Conservation (phyloP, 2,888 invertebrate genomes). For the Adelphocoris suturalis region DNA sequence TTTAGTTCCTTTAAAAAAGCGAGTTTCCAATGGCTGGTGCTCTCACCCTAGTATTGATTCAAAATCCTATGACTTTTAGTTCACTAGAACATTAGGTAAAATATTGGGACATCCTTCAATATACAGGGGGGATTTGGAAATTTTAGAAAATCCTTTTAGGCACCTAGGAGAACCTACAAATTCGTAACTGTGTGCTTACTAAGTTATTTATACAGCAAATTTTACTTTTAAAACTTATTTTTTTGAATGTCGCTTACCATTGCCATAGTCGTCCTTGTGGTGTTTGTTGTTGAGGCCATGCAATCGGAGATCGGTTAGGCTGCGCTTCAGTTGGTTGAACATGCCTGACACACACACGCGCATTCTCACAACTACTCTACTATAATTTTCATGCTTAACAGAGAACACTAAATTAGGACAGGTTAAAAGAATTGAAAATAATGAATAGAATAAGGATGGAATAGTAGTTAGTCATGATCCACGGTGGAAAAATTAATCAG, state of each 20-base stretch:
- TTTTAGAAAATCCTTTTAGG: no score
- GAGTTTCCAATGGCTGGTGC: no score
- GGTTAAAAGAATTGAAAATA: conserved; percentile 34
- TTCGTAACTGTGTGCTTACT: not conserved
- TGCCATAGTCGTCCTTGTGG: conserved; percentile 75
- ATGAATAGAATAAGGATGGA: not conserved
- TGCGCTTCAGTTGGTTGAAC: conserved; percentile 93
- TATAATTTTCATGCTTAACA: conserved; percentile 59
- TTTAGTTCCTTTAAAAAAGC: no score
- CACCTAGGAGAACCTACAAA: no score
- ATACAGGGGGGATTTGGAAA: no score
- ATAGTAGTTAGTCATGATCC: not conserved
- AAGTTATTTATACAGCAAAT: not conserved
- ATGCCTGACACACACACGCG: conserved; percentile 84
- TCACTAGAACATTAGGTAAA: no score
- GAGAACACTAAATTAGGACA: conserved; percentile 54
- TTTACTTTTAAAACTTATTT: not conserved
- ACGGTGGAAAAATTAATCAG: not conserved
- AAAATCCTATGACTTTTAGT: no score
- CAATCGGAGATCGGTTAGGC: conserved; percentile 91
- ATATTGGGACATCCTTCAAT: no score
- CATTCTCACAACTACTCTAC: conserved; percentile 72
- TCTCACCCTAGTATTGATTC: no score
- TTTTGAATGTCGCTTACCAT: conserved; percentile 67
- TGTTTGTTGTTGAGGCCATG: conserved; percentile 76